phyloP scores from a whole-genome alignment of 2,113 vertebrate species.

The Anser cygnoides region DNA sequence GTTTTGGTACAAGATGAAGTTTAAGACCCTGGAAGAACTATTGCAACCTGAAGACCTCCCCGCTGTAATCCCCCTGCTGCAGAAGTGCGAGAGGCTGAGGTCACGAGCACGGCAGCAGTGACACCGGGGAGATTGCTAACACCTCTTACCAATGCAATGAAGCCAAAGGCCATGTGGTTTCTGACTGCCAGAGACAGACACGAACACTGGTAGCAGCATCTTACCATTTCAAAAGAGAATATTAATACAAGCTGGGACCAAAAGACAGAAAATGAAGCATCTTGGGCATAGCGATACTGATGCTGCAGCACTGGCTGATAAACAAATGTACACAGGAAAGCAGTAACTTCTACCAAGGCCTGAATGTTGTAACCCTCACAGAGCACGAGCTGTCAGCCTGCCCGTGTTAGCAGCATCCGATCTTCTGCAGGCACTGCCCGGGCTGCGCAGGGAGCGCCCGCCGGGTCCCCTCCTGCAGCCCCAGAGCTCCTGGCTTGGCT shows the following conservation, averaged over 20 bases:
- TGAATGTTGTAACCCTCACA: not conserved
- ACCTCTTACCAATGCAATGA: not conserved
- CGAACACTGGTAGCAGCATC: not conserved
- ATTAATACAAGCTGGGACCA: not conserved
- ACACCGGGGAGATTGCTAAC: not conserved
- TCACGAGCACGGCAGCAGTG: not conserved
- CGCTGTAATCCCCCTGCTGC: not conserved
- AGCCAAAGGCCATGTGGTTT: not conserved
- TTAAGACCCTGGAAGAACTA: not conserved
- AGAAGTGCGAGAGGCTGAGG: not conserved
- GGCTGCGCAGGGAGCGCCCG: no score
- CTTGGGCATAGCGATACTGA: fast-evolving
- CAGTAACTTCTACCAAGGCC: not conserved
- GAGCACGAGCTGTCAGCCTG: fast-evolving
- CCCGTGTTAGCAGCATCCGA: no score
- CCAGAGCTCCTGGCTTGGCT: no score
- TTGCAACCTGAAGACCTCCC: not conserved
- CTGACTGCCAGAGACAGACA: not conserved
- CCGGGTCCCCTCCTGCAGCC: no score
- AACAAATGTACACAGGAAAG: fast-evolving
- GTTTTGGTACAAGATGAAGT: not conserved
- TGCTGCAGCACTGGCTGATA: not conserved
- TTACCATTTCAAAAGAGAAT: fast-evolving
- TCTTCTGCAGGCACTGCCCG: no score
- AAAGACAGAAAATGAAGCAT: fast-evolving